Percentiles rank a stretch among this genome's conserved stretches.
Evolutionary conservation across 92 coral and sea anemone genomes (phyloP).

Genomic region (Heteractis magnifica): DNA sequence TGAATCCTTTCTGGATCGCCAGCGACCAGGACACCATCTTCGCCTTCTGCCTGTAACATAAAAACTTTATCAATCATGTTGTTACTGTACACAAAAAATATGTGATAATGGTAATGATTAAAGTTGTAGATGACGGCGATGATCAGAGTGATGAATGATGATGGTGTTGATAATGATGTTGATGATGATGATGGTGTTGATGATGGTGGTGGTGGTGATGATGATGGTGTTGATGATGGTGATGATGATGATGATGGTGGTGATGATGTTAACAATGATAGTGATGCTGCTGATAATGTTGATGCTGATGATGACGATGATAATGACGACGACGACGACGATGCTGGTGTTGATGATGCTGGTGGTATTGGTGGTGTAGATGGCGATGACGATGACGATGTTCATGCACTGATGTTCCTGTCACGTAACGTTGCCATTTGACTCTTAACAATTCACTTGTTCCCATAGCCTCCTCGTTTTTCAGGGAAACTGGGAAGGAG

Average conservation of each 20-base stretch:
- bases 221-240: not conserved
- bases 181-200: not conserved
- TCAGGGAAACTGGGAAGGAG: no score
- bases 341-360: not conserved
- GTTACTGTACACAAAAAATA: no score
- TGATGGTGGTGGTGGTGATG: no score
- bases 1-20: constrained; percentile 93
- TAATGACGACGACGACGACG: not conserved
- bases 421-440: no score
- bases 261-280: not conserved
- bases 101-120: no score
- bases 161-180: no score
- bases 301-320: not conserved
- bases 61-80: not conserved
- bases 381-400: not conserved
- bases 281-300: not conserved
- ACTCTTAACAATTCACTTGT: no score
- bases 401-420: no score
- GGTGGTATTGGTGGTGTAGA: not conserved
- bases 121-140: no score
- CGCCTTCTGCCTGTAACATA: constrained; percentile 82
- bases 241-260: not conserved
- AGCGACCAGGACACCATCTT: constrained; percentile 79
- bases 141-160: no score
- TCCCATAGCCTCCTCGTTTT: no score